Evolutionary conservation across 1,140 invertebrate species (phyloP), one percentile per base, ranked within the genome.

Genomic region (Glossosoma conforme): DNA sequence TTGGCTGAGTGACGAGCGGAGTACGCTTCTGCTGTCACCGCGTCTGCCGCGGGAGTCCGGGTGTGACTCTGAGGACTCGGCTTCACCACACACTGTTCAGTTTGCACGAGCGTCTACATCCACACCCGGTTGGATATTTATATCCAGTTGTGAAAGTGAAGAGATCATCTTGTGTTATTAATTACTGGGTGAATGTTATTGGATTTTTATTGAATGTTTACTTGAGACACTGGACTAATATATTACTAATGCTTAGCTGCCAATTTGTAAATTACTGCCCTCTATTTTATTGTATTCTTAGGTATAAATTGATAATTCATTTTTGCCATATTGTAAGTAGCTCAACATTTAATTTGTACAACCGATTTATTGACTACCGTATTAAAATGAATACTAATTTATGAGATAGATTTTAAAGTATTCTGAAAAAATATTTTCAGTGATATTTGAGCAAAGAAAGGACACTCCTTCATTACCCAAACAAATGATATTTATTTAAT

Each of bases 1-100:
- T 32, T 28, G 56, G 47, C 56, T 58, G 56, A 58, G 56, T 51
- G 56, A 13, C 28, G 21, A n/a, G n/a, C n/a, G n/a, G n/a, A n/a
- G n/a, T 20, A 33, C 38, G 24, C 46, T 17, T 21, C 33, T 38
- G 21, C 21, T 30, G 22, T 30, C 37, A 13, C 10, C 35, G 20
- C 11, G 14, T 35, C 30, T n/a, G n/a, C n/a, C n/a, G n/a, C n/a
- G n/a, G n/a, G n/a, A n/a, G n/a, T n/a, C n/a, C n/a, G n/a, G n/a
- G n/a, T n/a, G n/a, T n/a, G n/a, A n/a, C n/a, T n/a, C n/a, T n/a
- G n/a, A n/a, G n/a, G n/a, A n/a, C n/a, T n/a, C n/a, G n/a, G n/a
- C n/a, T n/a, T n/a, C n/a, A n/a, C n/a, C n/a, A n/a, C n/a, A n/a
- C n/a, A n/a, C n/a, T n/a, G n/a, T n/a, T n/a, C n/a, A n/a, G n/a